Percentiles rank a stretch among this genome's conserved stretches.
phyloP scores from a whole-genome alignment of 2,113 vertebrate genomes.

The Vanacampus margaritifer region DNA sequence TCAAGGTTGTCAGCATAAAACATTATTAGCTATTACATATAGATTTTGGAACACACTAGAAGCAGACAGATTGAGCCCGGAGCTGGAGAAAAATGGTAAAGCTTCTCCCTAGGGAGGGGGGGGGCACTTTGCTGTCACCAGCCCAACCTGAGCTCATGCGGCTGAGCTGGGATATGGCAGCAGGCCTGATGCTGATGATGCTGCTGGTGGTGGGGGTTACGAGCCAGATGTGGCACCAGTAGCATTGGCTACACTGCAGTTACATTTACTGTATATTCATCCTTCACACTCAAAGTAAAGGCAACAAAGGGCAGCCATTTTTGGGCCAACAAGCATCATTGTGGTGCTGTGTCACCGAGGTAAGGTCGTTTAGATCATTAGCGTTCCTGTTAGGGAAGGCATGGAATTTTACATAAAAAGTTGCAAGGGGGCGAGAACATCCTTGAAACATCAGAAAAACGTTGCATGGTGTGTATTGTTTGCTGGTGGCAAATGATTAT shows the following conservation, averaged over 20 bases:
- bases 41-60: background rate
- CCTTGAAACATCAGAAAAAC: too few relatives aligned
- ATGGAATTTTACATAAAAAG: too few relatives aligned
- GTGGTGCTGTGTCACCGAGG: background rate
- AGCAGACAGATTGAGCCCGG: conserved; percentile 11
- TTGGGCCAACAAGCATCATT: background rate
- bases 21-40: background rate
- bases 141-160: conserved; percentile 53
- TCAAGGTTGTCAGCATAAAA: background rate
- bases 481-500: too few relatives aligned
- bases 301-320: background rate
- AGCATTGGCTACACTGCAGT: conserved; percentile 35
- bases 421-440: too few relatives aligned
- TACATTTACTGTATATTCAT: background rate
- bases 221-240: conserved; percentile 68
- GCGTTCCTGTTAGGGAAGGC: background rate
- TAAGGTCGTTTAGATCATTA: background rate
- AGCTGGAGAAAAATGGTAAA: conserved; percentile 15
- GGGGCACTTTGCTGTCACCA: conserved; percentile 46
- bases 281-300: background rate
- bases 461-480: too few relatives aligned
- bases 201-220: conserved; percentile 7
- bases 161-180: conserved; percentile 43
- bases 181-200: conserved; percentile 34
- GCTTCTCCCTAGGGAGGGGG: conserved; percentile 33